Evolutionary conservation across 2,797 vertebrate species (phyloP), one percentile per base, ranked within the genome.

Genomic region (Urophycis tenuis): DNA sequence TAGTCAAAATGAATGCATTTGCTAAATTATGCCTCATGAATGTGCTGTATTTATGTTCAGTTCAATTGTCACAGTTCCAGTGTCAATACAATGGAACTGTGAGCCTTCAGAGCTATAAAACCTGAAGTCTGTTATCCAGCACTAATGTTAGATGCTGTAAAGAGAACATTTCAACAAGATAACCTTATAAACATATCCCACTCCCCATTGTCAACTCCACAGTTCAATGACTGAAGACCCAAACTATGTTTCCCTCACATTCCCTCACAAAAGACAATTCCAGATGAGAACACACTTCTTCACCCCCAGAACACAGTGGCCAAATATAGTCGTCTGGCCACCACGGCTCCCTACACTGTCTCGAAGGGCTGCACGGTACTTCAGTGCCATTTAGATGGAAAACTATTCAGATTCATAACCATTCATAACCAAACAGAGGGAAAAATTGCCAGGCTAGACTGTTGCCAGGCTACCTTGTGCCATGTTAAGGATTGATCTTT

Each of bases 401-500:
- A 87, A 89, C 85, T 86, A 89, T 90, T 85, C 88, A 88, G n/a
- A n/a, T n/a, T n/a, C n/a, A n/a, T n/a, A n/a, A n/a, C n/a, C 85
- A 87, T 86, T 90, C 87, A 86, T 84, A 89, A 89, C 86, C 86
- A 84, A 83, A 88, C 87, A 88, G 85, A 86, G 82, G 49, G 53
- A 25, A 83, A 90, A 90, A 91, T 89, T 77, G 69, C 10, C 82
- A 87, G 87, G 82, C 77, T 84, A 87, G 83, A 85, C 85, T 86
- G 90, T 91, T 92, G 90, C 90, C 86, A 91, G 87, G 90, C 89
- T 89, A 91, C 90, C 87, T 89, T 85, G 88, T 89, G 86, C 84
- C 85, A 89, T 87, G 86, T 86, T 89, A 86, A 82, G 84, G 82
- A 88, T 89, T 91, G 86, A 87, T 89, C 89, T 88, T 85, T 85